Conservation (phyloP, 2,888 invertebrate genomes). For the Conus canariensis region DNA sequence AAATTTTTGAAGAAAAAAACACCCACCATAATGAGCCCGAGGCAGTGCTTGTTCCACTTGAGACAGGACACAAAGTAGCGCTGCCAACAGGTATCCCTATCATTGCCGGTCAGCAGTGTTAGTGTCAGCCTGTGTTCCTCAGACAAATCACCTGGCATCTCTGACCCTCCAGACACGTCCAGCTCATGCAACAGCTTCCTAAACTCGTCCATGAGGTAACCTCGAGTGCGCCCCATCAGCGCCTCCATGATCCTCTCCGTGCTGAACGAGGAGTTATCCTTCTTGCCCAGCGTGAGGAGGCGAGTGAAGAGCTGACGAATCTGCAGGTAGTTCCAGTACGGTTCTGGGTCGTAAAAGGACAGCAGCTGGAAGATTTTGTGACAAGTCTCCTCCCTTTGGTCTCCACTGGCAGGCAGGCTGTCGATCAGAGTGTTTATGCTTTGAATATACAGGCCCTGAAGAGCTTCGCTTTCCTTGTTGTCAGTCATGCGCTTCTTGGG, state of each 20-base stretch:
- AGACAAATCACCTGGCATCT: constrained; percentile 52
- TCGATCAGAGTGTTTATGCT: constrained; percentile 63
- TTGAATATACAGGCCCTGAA: constrained; percentile 62
- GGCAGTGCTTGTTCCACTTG: constrained; percentile 66
- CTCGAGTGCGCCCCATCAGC: constrained; percentile 60
- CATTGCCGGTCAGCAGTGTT: constrained; percentile 54
- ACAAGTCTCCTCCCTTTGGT: constrained; percentile 10
- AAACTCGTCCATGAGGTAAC: constrained; percentile 66
- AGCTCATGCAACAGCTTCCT: constrained; percentile 55
- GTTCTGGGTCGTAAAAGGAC: constrained; percentile 62
- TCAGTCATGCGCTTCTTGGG: constrained; percentile 41
- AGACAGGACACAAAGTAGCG: constrained; percentile 62
- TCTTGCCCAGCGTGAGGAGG: constrained; percentile 57
- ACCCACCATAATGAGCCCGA: constrained; percentile 70
- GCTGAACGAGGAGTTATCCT: constrained; percentile 49
- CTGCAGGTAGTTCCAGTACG: constrained; percentile 62
- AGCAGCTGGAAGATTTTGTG: constrained; percentile 60
- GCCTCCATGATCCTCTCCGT: constrained; percentile 61
- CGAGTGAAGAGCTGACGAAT: constrained; percentile 63
- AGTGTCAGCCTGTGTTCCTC: constrained; percentile 63
- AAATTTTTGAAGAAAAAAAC: too few species aligned
- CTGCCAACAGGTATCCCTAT: constrained; percentile 63
- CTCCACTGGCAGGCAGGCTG: constrained; percentile 38
- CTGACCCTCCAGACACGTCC: constrained; percentile 21
- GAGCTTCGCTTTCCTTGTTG: constrained; percentile 57